A percentile compares a stretch with the other conserved stretches of the same genome.
Evolutionary conservation across 2,113 vertebrate genomes (phyloP).

Genomic region (Sapajus apella): DNA sequence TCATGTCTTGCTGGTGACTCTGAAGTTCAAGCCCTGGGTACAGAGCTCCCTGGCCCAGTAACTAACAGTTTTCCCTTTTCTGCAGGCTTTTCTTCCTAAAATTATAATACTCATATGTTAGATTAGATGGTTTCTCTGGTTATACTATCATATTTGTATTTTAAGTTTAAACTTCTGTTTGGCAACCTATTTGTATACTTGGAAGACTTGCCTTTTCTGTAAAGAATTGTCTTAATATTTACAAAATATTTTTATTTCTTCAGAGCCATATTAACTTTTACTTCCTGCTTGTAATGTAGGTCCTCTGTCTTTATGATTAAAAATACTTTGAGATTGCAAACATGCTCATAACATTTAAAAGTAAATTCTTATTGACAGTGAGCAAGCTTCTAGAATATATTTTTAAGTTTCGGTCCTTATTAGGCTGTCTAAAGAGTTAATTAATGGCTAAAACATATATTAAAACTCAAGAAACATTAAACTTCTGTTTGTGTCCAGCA

Average conservation of each 20-base stretch:
- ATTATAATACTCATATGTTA: background rate
- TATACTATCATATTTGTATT: background rate
- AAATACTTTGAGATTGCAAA: background rate
- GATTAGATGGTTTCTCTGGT: background rate
- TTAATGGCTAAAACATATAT: background rate
- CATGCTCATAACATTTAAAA: background rate
- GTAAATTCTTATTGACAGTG: background rate
- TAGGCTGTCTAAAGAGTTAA: background rate
- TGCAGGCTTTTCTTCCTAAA: background rate
- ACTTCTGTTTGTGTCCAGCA: background rate
- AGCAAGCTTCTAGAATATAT: background rate
- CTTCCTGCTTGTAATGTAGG: background rate
- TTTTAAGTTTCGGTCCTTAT: background rate
- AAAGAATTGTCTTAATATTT: background rate
- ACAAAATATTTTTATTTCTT: constrained; percentile 23
- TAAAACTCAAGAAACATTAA: constrained; percentile 19
- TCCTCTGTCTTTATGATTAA: background rate
- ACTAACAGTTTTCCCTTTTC: background rate
- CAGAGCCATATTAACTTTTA: background rate
- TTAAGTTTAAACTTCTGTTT: constrained; percentile 8
- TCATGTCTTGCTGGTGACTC: background rate
- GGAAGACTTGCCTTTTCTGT: background rate
- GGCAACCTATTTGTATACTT: background rate
- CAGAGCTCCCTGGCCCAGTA: background rate
- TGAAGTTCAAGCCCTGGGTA: background rate